A percentile compares a stretch with the other conserved stretches of the same genome.
phyloP scores from a whole-genome alignment of 1,140 invertebrate genomes.

The Drosophila teissieri region DNA sequence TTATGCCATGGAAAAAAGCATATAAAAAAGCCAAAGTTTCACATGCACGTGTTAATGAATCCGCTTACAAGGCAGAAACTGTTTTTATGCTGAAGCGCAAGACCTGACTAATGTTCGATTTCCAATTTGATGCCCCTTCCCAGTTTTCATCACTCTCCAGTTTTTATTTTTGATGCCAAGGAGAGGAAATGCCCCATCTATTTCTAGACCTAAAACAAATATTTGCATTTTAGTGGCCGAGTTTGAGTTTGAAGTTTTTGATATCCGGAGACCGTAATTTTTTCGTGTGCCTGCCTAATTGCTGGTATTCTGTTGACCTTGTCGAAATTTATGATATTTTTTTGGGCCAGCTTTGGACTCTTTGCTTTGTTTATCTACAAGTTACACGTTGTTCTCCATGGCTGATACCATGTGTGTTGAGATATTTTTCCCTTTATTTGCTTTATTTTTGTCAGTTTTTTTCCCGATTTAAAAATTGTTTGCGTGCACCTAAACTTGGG shows the following conservation, averaged over 20 bases:
- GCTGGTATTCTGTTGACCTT: constrained; percentile 71
- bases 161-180: neutral
- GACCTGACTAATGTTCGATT: constrained; percentile 21
- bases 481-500: constrained; percentile 26
- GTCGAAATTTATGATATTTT: constrained; percentile 76
- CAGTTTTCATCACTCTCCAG: neutral
- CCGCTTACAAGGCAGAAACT: constrained; percentile 59
- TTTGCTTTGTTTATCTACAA: constrained; percentile 64
- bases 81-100: constrained; percentile 14
- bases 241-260: constrained; percentile 16
- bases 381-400: constrained; percentile 53
- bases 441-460: constrained; percentile 31
- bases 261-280: constrained; percentile 18
- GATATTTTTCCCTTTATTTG: constrained; percentile 21
- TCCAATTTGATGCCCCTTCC: constrained; percentile 1
- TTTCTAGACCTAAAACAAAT: constrained; percentile 60
- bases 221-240: constrained; percentile 37
- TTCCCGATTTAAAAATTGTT: constrained; percentile 21
- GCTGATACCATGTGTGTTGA: constrained; percentile 62
- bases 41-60: constrained; percentile 63
- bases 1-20: constrained; percentile 5
- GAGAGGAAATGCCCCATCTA: constrained; percentile 48
- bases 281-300: constrained; percentile 61
- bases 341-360: constrained; percentile 20
- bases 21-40: constrained; percentile 25